Percentiles rank a stretch among this genome's conserved stretches.
Evolutionary conservation across 2,797 vertebrate genomes (phyloP).

Genomic region (Pseudomugil tenellus): DNA sequence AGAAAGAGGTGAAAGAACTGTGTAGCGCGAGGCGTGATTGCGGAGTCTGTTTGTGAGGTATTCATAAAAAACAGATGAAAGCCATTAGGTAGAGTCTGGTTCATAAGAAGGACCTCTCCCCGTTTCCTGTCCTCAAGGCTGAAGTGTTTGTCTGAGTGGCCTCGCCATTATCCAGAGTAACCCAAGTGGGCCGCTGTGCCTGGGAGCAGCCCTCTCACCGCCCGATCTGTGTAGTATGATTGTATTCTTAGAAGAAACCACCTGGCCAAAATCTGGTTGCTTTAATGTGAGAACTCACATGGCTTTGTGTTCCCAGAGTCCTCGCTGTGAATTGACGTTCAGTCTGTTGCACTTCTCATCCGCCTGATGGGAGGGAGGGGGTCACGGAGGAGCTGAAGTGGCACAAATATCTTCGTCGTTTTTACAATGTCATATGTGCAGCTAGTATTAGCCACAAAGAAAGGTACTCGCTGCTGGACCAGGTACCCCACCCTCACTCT

Average conservation of each 20-base stretch:
- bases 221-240: conserved; percentile 43
- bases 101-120: conserved; percentile 48
- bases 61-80: conserved; percentile 70
- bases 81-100: conserved; percentile 53
- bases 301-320: conserved; percentile 66
- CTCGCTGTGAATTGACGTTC: conserved; percentile 38
- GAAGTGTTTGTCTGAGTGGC: conserved; percentile 74
- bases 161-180: conserved; percentile 58
- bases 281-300: conserved; percentile 68
- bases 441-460: conserved; percentile 4
- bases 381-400: background rate
- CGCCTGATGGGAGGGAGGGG: background rate
- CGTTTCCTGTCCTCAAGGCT: conserved; percentile 67
- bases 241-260: conserved; percentile 57
- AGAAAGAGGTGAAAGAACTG: conserved; percentile 46
- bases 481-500: too few relatives aligned
- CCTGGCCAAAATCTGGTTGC: conserved; percentile 53
- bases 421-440: conserved; percentile 1
- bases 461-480: conserved; percentile 14
- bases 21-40: conserved; percentile 22
- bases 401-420: background rate
- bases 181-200: conserved; percentile 56
- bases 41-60: conserved; percentile 44
- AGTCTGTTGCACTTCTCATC: conserved; percentile 30
- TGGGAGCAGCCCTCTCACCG: conserved; percentile 50